phyloP scores from a whole-genome alignment of 1,140 invertebrate genomes.

The Cyclargus thomasi region DNA sequence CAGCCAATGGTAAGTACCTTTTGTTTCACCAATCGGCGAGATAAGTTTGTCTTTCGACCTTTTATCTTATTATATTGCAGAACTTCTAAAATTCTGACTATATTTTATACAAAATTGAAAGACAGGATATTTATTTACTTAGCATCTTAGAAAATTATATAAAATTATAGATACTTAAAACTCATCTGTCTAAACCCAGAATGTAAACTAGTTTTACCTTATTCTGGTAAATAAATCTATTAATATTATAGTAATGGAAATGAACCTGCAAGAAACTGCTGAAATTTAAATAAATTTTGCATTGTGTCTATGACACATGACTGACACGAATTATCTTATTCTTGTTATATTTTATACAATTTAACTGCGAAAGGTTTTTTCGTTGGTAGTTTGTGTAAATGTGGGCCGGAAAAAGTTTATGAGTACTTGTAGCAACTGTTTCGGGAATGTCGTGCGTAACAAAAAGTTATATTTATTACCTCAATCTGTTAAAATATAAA shows the following conservation, averaged over 20 bases:
- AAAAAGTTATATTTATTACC: too few relatives aligned
- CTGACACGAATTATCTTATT: background rate
- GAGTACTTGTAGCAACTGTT: background rate
- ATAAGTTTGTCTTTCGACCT: background rate
- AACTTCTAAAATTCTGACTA: background rate
- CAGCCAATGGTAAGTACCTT: constrained; percentile 66
- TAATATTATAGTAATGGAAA: too few relatives aligned
- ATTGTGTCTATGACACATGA: background rate
- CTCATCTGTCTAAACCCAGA: too few relatives aligned
- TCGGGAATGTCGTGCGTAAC: background rate
- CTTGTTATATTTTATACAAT: background rate
- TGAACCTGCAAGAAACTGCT: background rate
- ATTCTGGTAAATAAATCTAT: too few relatives aligned
- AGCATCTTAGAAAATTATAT: too few relatives aligned
- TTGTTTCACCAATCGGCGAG: background rate
- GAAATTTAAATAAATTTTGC: background rate
- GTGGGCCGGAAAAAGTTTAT: constrained; percentile 4
- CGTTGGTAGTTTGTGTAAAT: constrained; percentile 8
- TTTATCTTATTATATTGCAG: background rate
- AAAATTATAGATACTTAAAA: too few relatives aligned
- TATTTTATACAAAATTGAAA: background rate
- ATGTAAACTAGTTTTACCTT: too few relatives aligned
- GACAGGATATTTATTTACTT: too few relatives aligned
- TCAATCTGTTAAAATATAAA: too few relatives aligned
- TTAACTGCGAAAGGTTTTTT: background rate